Base-by-base conservation (phyloP, 2,888 invertebrate species). In the Trimorus sp. region DNA sequence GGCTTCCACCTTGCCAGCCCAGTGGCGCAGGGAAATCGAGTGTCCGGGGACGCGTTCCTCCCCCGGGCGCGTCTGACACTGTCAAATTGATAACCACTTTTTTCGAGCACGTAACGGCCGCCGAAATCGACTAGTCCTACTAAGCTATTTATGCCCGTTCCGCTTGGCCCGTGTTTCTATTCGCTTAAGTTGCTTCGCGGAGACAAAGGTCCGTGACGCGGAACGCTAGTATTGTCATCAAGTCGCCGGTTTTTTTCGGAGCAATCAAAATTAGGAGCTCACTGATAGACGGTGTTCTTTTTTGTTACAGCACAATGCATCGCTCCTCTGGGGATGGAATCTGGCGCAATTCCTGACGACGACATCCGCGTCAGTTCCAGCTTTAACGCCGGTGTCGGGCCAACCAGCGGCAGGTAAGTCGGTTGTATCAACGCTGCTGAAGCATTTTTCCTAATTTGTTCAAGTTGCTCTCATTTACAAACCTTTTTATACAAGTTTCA, bases 331-430 rank as follows among this genome's bases (percentile, higher is more conserved):
- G 98, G 98, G 82, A 96, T 98, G 97, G 96, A 97, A 93, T 95
- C 95, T 86, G 96, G 96, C 80, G 93, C 93, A 87, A 97, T 98
- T 89, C 94, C 94, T 87, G 96, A 97, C 93, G 93, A 93, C 88
- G 96, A 96, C 92, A 95, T 97, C 89, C 94, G 94, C 78, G 97
- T 97, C 84, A 97, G 96, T 92, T 97, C 97, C 58, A 96, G 96
- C 86, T 97, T 96, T 93, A 96, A 97, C 92, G 94, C 94, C 88
- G 95, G 95, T 91, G 97, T 97, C 82, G 97, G 97, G 85, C 97
- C 97, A 60, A 95, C 96, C 88, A 95, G 96, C 90, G 97, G 95
- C 92, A 95, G 98, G 97, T 97, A 92, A 92, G 93, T 87, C 4
- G 6, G 1, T 45, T 45, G 1, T 45, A 4, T 4, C n/a, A n/a